Conservation (phyloP, 2,888 invertebrate species). For the Zaprionus lineosus region DNA sequence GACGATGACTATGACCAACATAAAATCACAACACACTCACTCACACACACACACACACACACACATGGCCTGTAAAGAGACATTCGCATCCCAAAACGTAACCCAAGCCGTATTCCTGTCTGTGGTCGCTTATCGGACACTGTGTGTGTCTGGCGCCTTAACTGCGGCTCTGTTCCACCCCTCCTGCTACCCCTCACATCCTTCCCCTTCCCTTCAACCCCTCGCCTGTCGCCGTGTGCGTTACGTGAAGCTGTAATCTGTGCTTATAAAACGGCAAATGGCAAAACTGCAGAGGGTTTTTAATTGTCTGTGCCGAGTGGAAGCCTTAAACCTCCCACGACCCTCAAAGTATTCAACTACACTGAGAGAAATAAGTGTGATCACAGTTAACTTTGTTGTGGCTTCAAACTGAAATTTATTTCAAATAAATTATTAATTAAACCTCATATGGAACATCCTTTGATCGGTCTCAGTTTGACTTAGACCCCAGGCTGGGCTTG, state of each 20-base stretch:
- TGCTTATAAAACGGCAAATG: constrained; percentile 78
- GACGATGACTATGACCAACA: constrained; percentile 66
- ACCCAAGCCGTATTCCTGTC: constrained; percentile 42
- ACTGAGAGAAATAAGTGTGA: too few species aligned
- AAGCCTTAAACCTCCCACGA: constrained; percentile 68
- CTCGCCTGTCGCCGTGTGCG: constrained; percentile 45
- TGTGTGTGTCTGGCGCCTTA: constrained; percentile 37
- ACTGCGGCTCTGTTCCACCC: neutral
- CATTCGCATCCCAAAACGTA: constrained; percentile 36
- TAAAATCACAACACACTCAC: constrained; percentile 68
- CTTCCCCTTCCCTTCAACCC: neutral
- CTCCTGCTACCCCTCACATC: neutral
- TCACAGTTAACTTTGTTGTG: too few species aligned
- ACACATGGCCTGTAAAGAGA: constrained; percentile 18
- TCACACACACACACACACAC: constrained; percentile 14
- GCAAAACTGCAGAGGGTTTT: constrained; percentile 76
- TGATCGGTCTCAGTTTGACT: too few species aligned
- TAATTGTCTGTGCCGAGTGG: constrained; percentile 77
- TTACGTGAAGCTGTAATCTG: constrained; percentile 77
- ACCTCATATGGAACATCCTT: too few species aligned
- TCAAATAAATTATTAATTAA: too few species aligned
- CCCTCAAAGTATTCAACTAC: constrained; percentile 35
- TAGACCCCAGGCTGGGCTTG: too few species aligned
- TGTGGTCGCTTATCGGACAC: constrained; percentile 68
- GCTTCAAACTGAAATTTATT: too few species aligned